These are phyloP conservation scores for Synanthedon formicaeformis DNA, from an alignment of 2,888 invertebrate species.

Conservation along the genomic window DNA sequence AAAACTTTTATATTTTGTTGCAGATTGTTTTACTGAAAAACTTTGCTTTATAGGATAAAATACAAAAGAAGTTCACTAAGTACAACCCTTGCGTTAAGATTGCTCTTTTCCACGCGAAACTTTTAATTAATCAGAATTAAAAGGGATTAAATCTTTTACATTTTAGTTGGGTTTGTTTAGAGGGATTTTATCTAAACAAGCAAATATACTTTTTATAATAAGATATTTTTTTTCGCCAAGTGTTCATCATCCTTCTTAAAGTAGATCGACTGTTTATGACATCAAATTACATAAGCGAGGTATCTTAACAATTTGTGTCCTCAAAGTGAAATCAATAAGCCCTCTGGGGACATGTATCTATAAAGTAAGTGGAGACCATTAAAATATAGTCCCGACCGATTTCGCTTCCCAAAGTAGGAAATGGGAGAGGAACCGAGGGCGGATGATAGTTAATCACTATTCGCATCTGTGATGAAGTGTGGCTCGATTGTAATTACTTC, in stretches of 20 bases:
- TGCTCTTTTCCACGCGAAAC: constrained; percentile 52
- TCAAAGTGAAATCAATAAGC: constrained; percentile 20
- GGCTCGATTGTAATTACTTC: constrained; percentile 63
- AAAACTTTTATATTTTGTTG: constrained; percentile 67
- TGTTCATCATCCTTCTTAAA: too few species aligned
- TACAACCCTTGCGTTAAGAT: constrained; percentile 59
- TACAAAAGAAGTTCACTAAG: constrained; percentile 60
- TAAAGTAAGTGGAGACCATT: constrained; percentile 26
- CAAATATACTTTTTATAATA: too few species aligned
- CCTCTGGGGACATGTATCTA: constrained; percentile 13
- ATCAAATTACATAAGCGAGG: too few species aligned
- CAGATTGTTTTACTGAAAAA: constrained; percentile 66
- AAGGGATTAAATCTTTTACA: constrained; percentile 22
- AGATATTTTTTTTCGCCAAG: too few species aligned
- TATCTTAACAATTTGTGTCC: constrained; percentile 8
- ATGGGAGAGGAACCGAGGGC: constrained; percentile 34
- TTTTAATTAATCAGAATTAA: constrained; percentile 66
- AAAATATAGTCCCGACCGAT: constrained; percentile 31
- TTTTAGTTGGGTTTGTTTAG: constrained; percentile 3
- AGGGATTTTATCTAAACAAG: background rate
- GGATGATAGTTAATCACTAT: constrained; percentile 57
- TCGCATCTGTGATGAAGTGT: constrained; percentile 63
- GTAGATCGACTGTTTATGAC: too few species aligned
- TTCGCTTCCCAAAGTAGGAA: constrained; percentile 27
- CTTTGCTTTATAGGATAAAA: constrained; percentile 58